Evolutionary conservation across 2,797 vertebrate species (phyloP), one percentile per base, ranked within the genome.

Genomic region (Takifugu ocellatus): DNA sequence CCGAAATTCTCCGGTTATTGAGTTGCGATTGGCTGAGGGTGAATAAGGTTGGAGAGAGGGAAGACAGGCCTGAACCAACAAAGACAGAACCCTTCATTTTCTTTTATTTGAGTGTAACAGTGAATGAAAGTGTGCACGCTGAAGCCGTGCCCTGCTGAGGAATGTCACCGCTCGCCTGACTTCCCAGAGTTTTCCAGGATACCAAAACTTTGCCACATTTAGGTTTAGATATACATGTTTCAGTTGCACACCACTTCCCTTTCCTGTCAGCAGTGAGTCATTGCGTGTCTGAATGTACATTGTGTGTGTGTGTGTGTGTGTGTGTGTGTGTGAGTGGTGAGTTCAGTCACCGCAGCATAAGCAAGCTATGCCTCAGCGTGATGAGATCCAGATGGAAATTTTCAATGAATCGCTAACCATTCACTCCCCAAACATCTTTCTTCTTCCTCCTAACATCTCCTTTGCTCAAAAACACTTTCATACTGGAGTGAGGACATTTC

Each of bases 341-440:
- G 84, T 78, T 78, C 66, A 81, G 79, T 79, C 81, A 83, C 81
- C 74, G 62, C 86, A 73, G 74, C 76, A 72, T 68, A 61, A 78
- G 74, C 64, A 55, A 82, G 72, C 75, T 75, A 72, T 76, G 84
- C 74, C 69, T 83, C 63, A 31, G 69, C 58, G 49, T 87, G 86
- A 90, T 87, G 84, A 77, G 79, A 83, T 77, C 86, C 88, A 90
- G 88, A 90, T 90, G 88, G 83, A 84, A 77, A 77, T 54, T 77
- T 83, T 81, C 68, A 61, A 79, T 63, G 72, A 64, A 82, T 79
- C 78, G 81, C 70, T 82, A 82, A 86, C 85, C 75, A 83, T 84
- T 85, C 72, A 70, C 68, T 82, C 67, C 53, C 59, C 68, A 84
- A 83, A 81, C 75, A 83, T 74, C 73, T 65, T 63, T 57, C 51